Evolutionary conservation across 2,113 vertebrate species (phyloP).

Genomic region (Atlantisia rogersi): DNA sequence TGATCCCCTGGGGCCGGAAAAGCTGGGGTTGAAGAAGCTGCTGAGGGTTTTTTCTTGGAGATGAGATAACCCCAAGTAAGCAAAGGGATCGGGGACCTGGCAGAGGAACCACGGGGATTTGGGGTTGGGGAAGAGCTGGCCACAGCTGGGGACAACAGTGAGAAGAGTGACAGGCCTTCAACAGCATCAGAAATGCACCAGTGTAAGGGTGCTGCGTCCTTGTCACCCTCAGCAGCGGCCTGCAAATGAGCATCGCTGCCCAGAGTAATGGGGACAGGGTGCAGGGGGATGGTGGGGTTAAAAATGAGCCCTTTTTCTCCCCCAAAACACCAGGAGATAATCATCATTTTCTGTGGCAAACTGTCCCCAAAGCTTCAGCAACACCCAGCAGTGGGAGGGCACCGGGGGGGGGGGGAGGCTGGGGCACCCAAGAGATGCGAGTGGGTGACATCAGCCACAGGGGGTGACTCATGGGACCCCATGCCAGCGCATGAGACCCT

Average conservation of each 20-base stretch:
- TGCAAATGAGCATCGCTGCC: background rate
- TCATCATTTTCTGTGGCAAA: background rate
- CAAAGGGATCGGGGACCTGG: rapidly evolving
- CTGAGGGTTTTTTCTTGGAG: background rate
- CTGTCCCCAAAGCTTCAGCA: background rate
- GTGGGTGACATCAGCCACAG: rapidly evolving
- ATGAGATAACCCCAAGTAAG: background rate
- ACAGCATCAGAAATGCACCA: rapidly evolving
- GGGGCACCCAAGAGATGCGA: background rate
- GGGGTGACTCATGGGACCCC: constrained; percentile 44
- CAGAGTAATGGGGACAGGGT: rapidly evolving
- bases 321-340: rapidly evolving
- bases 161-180: background rate
- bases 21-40: background rate
- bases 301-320: background rate
- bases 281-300: background rate
- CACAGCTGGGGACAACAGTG: background rate
- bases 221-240: background rate
- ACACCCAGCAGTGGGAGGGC: background rate
- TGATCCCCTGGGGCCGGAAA: background rate
- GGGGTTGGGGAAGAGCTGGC: background rate
- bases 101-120: rapidly evolving
- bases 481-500: background rate
- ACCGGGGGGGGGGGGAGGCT: background rate
- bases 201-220: rapidly evolving